These are phyloP conservation scores for Agrilus mali DNA, from an alignment of 2,888 invertebrate genomes.

Conservation along the genomic window DNA sequence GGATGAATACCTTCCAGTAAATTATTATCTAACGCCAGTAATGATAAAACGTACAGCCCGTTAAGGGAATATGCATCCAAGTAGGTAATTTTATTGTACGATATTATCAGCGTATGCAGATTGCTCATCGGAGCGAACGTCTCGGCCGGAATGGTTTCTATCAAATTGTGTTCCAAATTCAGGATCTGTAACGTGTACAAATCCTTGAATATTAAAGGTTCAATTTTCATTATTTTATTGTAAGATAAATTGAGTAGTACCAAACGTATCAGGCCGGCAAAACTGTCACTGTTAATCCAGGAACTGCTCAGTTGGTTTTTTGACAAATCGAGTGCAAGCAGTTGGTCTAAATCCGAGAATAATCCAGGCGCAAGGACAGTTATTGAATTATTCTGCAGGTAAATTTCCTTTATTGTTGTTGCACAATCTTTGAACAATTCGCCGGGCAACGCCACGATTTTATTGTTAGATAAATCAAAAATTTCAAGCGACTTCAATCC, in stretches of 20 bases:
- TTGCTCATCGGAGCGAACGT: slow-evolving; percentile 88
- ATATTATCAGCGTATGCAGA: slow-evolving; percentile 75
- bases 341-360: slow-evolving; percentile 71
- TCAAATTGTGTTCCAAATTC: slow-evolving; percentile 71
- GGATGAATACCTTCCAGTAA: slow-evolving; percentile 70
- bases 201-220: slow-evolving; percentile 73
- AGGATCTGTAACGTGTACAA: slow-evolving; percentile 76
- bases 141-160: slow-evolving; percentile 74
- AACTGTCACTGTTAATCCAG: slow-evolving; percentile 76
- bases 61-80: slow-evolving; percentile 78
- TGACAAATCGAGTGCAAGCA: slow-evolving; percentile 72
- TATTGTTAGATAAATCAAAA: slow-evolving; percentile 82
- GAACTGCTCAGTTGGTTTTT: slow-evolving; percentile 75
- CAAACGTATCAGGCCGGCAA: slow-evolving; percentile 76
- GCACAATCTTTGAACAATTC: slow-evolving; percentile 71
- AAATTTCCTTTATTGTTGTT: slow-evolving; percentile 73
- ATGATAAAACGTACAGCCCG: slow-evolving; percentile 74
- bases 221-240: slow-evolving; percentile 69
- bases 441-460: slow-evolving; percentile 76
- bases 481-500: slow-evolving; percentile 72
- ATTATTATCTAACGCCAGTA: slow-evolving; percentile 79
- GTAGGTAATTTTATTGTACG: slow-evolving; percentile 73
- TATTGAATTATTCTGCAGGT: slow-evolving; percentile 84
- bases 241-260: slow-evolving; percentile 77
- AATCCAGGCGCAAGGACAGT: slow-evolving; percentile 73